These are phyloP conservation scores for Vanessa cardui DNA, from an alignment of 2,888 invertebrate species.

Conservation along the genomic window DNA sequence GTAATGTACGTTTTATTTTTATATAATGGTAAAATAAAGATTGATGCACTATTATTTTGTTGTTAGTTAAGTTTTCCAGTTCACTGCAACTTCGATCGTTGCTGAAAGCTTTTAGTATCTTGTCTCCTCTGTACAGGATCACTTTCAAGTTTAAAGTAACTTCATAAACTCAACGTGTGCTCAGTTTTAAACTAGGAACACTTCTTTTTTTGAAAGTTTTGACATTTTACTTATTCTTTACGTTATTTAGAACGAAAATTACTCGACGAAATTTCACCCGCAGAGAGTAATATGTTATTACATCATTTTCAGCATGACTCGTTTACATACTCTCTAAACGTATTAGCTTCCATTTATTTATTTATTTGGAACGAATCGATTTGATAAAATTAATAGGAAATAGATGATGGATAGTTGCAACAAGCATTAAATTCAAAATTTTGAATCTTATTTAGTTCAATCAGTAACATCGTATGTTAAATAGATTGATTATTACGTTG, in stretches of 20 bases:
- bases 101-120: conserved; percentile 35
- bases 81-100: conserved; percentile 19
- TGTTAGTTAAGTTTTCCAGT: conserved; percentile 17
- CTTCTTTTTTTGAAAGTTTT: not conserved
- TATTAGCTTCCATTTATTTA: no score
- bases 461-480: no score
- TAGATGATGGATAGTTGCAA: no score
- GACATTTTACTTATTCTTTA: not conserved
- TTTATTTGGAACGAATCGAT: no score
- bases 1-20: not conserved
- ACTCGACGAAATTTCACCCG: no score
- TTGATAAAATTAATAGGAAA: no score
- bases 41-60: conserved; percentile 7
- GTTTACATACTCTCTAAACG: no score
- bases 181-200: not conserved
- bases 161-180: conserved; percentile 25
- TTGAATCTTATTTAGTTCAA: no score
- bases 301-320: no score
- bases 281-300: no score
- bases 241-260: not conserved
- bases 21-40: not conserved
- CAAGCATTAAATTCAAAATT: no score
- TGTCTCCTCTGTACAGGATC: conserved; percentile 29
- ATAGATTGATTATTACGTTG: no score
- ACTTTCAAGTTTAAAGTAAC: conserved; percentile 33